These are phyloP conservation scores for Pteronotus mesoamericanus DNA, from an alignment of 2,797 vertebrate genomes.

Conservation along the genomic window DNA sequence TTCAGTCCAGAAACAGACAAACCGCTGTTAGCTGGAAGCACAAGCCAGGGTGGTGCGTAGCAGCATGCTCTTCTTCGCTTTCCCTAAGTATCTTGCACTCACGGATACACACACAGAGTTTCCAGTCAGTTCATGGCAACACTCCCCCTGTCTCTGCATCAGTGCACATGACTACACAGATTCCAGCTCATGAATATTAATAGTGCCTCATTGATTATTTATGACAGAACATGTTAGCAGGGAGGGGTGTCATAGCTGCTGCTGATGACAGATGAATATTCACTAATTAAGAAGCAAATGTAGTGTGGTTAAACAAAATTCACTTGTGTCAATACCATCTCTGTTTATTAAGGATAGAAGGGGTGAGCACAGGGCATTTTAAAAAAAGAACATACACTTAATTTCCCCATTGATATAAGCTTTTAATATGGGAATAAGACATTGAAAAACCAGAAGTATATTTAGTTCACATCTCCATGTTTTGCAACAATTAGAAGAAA, in stretches of 20 bases:
- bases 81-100: constrained; percentile 84
- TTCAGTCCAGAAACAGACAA: constrained; percentile 88
- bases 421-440: constrained; percentile 65
- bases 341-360: constrained; percentile 79
- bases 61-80: constrained; percentile 83
- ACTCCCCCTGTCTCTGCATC: constrained; percentile 89
- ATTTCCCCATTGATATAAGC: constrained; percentile 74
- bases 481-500: constrained; percentile 48
- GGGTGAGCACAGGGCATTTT: constrained; percentile 59
- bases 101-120: constrained; percentile 84
- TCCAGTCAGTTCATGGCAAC: constrained; percentile 87
- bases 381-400: constrained; percentile 56
- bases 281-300: constrained; percentile 91
- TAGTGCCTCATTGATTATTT: constrained; percentile 89
- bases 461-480: constrained; percentile 32
- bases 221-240: constrained; percentile 86
- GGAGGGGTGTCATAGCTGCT: constrained; percentile 87
- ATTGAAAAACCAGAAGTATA: constrained; percentile 59
- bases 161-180: constrained; percentile 92
- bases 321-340: constrained; percentile 87
- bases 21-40: constrained; percentile 81
- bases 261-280: constrained; percentile 84
- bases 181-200: constrained; percentile 95
- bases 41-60: constrained; percentile 78
- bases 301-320: constrained; percentile 89